Conservation (phyloP, 1,140 invertebrate species). For the Magallana ariakensis region DNA sequence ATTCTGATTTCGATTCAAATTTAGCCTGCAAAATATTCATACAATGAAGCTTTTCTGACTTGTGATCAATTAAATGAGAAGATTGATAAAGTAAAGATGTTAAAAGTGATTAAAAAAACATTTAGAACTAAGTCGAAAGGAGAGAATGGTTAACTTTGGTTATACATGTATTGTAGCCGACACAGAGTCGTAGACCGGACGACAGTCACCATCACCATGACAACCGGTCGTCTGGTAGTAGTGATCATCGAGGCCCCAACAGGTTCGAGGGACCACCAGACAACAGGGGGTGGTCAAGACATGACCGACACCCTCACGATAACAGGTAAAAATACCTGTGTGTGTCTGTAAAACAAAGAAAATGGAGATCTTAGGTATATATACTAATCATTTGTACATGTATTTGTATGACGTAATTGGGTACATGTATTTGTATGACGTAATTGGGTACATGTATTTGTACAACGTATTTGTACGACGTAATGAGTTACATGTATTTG, state of each 20-base stretch:
- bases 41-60: background rate
- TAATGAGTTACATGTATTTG: too few species aligned
- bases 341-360: background rate
- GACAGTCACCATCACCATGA: constrained; percentile 42
- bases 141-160: too few species aligned
- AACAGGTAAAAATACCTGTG: background rate
- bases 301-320: constrained; percentile 5
- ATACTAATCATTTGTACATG: too few species aligned
- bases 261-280: constrained; percentile 41
- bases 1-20: background rate
- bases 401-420: too few species aligned
- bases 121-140: background rate
- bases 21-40: too few species aligned
- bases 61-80: constrained; percentile 12
- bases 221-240: constrained; percentile 53
- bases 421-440: too few species aligned
- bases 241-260: constrained; percentile 44
- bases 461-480: too few species aligned
- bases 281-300: constrained; percentile 42
- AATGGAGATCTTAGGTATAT: too few species aligned
- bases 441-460: too few species aligned
- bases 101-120: background rate
- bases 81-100: constrained; percentile 25
- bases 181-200: constrained; percentile 21
- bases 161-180: too few species aligned